Percentiles rank a stretch among this genome's conserved stretches.
These are phyloP conservation scores for Bos indicus DNA, from an alignment of 2,113 vertebrate genomes.

Conservation along the genomic window DNA sequence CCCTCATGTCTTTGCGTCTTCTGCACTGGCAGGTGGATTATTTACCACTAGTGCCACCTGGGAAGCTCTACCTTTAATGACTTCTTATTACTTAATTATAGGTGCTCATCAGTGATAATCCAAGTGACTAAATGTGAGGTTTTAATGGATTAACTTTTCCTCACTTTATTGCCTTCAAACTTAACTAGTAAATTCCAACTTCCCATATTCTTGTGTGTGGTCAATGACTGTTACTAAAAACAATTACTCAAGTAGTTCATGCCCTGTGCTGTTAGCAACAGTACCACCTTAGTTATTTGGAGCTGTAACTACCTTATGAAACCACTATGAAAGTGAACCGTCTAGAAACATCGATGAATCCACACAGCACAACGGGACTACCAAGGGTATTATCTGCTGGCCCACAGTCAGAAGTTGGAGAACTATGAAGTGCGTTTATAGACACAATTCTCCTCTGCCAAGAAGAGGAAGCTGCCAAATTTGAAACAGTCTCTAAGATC, in stretches of 20 bases:
- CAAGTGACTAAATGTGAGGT: not conserved
- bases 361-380: not conserved
- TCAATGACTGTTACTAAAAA: not conserved
- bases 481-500: no score
- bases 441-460: not conserved
- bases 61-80: not conserved
- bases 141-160: not conserved
- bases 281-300: not conserved
- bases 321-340: not conserved
- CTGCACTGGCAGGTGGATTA: not conserved
- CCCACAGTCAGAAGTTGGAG: not conserved
- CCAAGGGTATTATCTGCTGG: no score
- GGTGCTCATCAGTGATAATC: not conserved
- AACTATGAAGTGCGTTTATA: not conserved
- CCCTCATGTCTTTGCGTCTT: not conserved
- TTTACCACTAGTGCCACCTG: not conserved
- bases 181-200: not conserved
- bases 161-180: not conserved
- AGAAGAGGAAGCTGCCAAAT: not conserved
- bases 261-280: not conserved
- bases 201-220: not conserved
- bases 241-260: not conserved
- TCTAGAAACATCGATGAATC: not conserved
- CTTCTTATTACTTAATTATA: not conserved
- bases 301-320: not conserved